Evolutionary conservation across 2,113 vertebrate species (phyloP), one percentile per base, ranked within the genome.

Genomic region (Illadopsis cleaveri): DNA sequence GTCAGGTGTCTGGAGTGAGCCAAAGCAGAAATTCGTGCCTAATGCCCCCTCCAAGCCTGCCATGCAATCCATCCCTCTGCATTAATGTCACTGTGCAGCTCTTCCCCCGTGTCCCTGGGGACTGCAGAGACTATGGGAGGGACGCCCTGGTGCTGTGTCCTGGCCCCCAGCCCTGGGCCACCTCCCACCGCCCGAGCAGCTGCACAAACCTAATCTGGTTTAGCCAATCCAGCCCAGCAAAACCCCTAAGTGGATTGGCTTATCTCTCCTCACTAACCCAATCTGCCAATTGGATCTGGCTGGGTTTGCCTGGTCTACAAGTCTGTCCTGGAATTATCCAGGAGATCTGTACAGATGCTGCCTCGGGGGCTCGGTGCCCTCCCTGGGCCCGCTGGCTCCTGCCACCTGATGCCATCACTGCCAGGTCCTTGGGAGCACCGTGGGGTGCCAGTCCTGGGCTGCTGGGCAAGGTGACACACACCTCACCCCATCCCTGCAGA

Each of bases 181-280:
- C 83, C 27, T 69, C 38, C 53, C 66, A 35, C 57, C 0, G 0
- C 24, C 62, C 5, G 2, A 92, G 82, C 92, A 85, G 73, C 92
- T 82, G 85, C 58, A 54, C 9, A 23, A 57, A 35, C 71, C 48
- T 93, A 58, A 90, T 73, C 82, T 77, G 90, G 45, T 95, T 94
- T 83, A 90, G 85, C 92, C 2, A 22, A 65, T 9, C 38, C 57
- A 65, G 68, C 68, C 84, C 76, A 62, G 66, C 82, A 81, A 80
- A 95, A 45, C 62, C 66, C 10, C 75, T 88, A 88, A 94, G 47
- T 93, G 90, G 92, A 92, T 96, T 90, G 79, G 72, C 76, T 94
- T 86, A 72, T 82, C 88, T 53, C 62, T 70, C 62, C 86, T 92
- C 62, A 27, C 58, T 96, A 92, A 92, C 79, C 60, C 82, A 70